Percentiles rank a stretch among this genome's conserved stretches.
Conservation (phyloP, 2,113 vertebrate species). For the Mormyrus iriodes region DNA sequence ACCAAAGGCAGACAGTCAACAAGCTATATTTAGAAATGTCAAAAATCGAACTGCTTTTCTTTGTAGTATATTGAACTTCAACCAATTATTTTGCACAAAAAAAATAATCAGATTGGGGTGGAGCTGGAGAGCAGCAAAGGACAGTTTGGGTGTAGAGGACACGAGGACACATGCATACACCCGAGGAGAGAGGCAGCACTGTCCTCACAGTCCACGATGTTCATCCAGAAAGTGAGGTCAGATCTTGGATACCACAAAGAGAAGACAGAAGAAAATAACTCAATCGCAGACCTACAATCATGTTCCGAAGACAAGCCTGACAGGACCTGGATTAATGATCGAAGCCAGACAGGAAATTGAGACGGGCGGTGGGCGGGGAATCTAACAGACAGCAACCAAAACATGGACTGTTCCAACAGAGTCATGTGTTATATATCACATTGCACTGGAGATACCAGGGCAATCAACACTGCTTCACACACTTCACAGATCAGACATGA, state of each 20-base stretch:
- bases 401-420: not conserved
- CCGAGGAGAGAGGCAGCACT: not conserved
- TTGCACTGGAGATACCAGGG: not conserved
- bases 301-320: not conserved
- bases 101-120: not conserved
- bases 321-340: not conserved
- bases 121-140: not conserved
- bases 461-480: not conserved
- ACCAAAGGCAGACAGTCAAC: not conserved
- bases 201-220: not conserved
- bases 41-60: not conserved
- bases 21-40: conserved; percentile 9
- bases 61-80: not conserved
- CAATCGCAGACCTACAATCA: not conserved
- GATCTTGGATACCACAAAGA: not conserved
- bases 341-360: not conserved
- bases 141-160: not conserved
- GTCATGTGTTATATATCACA: not conserved
- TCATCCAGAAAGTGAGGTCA: not conserved
- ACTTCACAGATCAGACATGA: not conserved
- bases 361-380: not conserved
- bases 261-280: not conserved
- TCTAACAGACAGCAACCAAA: conserved; percentile 5
- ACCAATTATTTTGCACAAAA: not conserved
- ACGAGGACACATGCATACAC: not conserved